Conservation (phyloP, 2,113 vertebrate species). For the rabbit (Oryctolagus cuniculus) region DNA sequence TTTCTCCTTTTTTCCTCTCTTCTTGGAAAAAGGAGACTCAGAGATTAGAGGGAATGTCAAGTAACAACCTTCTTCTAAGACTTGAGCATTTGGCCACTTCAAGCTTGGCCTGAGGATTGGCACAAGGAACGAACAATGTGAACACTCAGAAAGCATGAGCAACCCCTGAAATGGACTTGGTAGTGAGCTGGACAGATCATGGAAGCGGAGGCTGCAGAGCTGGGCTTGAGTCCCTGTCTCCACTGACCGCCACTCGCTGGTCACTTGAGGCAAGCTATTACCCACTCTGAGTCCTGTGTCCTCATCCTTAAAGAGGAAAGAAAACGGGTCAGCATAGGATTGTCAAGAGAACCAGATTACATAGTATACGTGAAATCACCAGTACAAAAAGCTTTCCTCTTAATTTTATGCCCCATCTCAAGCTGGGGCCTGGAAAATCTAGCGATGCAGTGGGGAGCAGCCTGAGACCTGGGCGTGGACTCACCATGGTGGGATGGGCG, state of each 20-base stretch:
- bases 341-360: not conserved
- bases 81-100: constrained; percentile 64
- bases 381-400: not conserved
- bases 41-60: constrained; percentile 55
- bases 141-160: not conserved
- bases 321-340: not conserved
- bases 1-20: not conserved
- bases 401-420: not conserved
- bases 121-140: not conserved
- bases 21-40: constrained; percentile 50
- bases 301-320: not conserved
- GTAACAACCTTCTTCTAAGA: constrained; percentile 33
- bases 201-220: not conserved
- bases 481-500: not conserved
- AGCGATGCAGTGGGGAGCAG: not conserved
- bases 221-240: not conserved
- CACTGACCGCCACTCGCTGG: not conserved
- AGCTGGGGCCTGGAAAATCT: not conserved
- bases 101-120: constrained; percentile 48
- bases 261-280: not conserved
- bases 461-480: not conserved
- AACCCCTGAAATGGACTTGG: constrained; percentile 51
- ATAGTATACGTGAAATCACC: not conserved
- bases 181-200: not conserved
- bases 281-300: not conserved